Evolutionary conservation across 2,113 vertebrate genomes (phyloP).

Genomic region (Clarias magur): DNA sequence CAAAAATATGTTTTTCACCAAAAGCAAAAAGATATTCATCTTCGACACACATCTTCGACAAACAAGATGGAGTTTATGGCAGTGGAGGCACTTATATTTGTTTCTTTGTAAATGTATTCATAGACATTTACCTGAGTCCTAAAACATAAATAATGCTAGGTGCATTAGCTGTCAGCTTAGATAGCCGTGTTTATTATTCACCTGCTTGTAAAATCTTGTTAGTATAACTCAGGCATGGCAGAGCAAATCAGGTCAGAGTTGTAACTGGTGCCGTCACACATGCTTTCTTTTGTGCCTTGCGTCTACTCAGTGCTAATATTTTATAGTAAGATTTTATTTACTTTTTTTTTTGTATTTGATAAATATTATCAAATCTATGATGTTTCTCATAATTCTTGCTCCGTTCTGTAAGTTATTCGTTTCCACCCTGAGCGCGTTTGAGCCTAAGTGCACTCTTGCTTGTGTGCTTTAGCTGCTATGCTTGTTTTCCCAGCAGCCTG

Average conservation of each 20-base stretch:
- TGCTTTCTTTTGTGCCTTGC: neutral
- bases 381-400: neutral
- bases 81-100: no score
- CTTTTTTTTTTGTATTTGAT: neutral
- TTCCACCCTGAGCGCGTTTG: neutral
- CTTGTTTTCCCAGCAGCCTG: conserved; percentile 35
- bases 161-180: neutral
- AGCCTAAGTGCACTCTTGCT: neutral
- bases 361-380: neutral
- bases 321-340: neutral
- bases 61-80: no score
- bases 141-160: neutral
- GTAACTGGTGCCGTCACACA: neutral
- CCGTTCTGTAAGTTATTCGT: neutral
- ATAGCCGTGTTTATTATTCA: neutral
- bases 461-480: conserved; percentile 9
- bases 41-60: no score
- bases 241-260: neutral
- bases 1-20: no score
- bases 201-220: neutral
- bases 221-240: neutral
- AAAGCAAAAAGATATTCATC: no score
- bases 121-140: no score
- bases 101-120: no score
- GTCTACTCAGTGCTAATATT: neutral